Evolutionary conservation across 2,113 vertebrate genomes (phyloP).

Genomic region (Crotalus tigris): DNA sequence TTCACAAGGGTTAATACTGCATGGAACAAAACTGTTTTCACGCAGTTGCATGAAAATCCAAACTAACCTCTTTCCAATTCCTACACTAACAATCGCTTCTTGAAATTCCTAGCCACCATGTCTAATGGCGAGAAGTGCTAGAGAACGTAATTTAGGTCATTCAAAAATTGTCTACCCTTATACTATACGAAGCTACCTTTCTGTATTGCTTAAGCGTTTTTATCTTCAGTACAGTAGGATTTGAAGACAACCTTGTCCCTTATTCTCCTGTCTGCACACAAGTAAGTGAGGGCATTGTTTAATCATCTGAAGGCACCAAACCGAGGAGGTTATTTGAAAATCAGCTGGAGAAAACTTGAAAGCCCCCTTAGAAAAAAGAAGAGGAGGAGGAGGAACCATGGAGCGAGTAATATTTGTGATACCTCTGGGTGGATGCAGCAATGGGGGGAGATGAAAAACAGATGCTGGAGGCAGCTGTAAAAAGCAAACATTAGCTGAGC

Average conservation of each 20-base stretch:
- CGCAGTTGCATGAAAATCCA: neutral
- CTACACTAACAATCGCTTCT: neutral
- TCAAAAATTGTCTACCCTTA: neutral
- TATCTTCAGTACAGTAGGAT: neutral
- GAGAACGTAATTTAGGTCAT: neutral
- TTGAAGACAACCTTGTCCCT: neutral
- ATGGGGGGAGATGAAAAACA: constrained; percentile 6
- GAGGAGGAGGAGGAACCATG: neutral
- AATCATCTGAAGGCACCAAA: neutral
- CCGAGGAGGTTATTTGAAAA: neutral
- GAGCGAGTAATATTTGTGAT: neutral
- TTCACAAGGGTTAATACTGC: no score
- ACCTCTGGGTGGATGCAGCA: neutral
- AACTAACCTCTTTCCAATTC: neutral
- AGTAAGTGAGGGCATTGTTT: neutral
- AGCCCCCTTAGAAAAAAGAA: neutral
- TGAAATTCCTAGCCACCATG: neutral
- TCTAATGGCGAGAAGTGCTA: neutral
- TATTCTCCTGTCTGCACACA: neutral
- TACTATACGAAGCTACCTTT: neutral
- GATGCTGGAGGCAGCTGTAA: constrained; percentile 16
- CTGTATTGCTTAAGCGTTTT: neutral
- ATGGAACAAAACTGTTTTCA: no score
- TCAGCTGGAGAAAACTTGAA: neutral
- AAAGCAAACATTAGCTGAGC: neutral